phyloP scores from a whole-genome alignment of 2,797 vertebrate species.

The Vespertilio murinus region DNA sequence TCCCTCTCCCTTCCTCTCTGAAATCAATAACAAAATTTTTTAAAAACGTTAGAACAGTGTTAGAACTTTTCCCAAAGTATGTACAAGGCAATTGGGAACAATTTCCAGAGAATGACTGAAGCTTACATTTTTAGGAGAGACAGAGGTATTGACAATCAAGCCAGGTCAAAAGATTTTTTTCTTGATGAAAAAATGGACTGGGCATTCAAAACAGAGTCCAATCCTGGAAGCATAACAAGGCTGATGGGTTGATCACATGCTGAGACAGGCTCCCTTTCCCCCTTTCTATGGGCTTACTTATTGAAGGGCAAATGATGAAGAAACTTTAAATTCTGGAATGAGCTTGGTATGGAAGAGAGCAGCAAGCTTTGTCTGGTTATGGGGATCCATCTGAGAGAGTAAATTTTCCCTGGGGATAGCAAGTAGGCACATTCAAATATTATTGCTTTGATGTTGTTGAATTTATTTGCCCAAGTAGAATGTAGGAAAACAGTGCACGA shows the following conservation, averaged over 20 bases:
- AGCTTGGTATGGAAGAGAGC: not conserved
- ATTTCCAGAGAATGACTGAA: not conserved
- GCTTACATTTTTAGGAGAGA: not conserved
- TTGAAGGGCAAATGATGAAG: not conserved
- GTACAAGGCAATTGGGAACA: not conserved
- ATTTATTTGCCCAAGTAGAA: conserved; percentile 48
- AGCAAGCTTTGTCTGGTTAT: not conserved
- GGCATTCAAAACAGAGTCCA: not conserved
- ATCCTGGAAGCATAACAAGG: not conserved
- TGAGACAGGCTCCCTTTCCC: not conserved
- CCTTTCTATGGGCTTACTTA: not conserved
- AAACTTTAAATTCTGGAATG: conserved; percentile 1
- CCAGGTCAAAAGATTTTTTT: conserved; percentile 2
- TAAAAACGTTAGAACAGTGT: not conserved
- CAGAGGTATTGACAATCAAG: not conserved
- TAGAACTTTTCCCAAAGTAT: not conserved
- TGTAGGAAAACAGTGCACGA: not conserved
- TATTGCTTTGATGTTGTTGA: conserved; percentile 41
- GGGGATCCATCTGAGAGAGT: not conserved
- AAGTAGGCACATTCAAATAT: conserved; percentile 38
- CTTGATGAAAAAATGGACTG: not conserved
- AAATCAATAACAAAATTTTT: too few relatives aligned
- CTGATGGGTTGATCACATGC: not conserved
- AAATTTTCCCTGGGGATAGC: not conserved
- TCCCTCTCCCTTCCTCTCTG: too few relatives aligned